Evolutionary conservation across 2,797 vertebrate genomes (phyloP).

Genomic region (Moxostoma hubbsi): DNA sequence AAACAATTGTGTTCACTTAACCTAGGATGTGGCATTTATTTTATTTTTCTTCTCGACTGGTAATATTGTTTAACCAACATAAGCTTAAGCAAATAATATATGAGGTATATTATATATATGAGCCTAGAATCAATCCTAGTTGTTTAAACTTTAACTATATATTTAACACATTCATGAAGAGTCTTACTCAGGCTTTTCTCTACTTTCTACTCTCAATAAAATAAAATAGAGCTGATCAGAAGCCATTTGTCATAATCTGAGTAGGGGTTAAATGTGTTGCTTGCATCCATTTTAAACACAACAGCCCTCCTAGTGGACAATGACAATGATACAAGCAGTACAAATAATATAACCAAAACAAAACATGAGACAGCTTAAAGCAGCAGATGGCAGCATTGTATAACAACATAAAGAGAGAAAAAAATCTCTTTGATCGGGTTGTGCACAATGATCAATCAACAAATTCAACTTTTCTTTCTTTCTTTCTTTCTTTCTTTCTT

Average conservation of each 20-base stretch:
- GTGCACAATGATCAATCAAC: not conserved
- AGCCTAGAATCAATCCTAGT: too few species aligned
- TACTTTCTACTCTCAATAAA: too few species aligned
- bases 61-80: too few species aligned
- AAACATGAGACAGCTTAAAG: not conserved
- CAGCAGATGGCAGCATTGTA: slow-evolving; percentile 53
- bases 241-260: not conserved
- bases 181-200: too few species aligned
- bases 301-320: slow-evolving; percentile 21
- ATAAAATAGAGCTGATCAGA: too few species aligned
- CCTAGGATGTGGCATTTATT: too few species aligned
- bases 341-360: not conserved
- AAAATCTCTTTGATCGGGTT: not conserved
- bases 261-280: not conserved
- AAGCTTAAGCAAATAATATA: too few species aligned
- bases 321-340: not conserved
- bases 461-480: not conserved
- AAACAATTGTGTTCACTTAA: too few species aligned
- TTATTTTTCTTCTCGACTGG: too few species aligned
- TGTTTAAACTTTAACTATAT: too few species aligned
- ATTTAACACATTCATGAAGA: too few species aligned
- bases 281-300: slow-evolving; percentile 14
- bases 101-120: too few species aligned
- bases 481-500: slow-evolving; percentile 9
- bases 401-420: not conserved